Base-by-base conservation (phyloP, 2,797 vertebrate genomes). In the Sebastes steindachneri region DNA sequence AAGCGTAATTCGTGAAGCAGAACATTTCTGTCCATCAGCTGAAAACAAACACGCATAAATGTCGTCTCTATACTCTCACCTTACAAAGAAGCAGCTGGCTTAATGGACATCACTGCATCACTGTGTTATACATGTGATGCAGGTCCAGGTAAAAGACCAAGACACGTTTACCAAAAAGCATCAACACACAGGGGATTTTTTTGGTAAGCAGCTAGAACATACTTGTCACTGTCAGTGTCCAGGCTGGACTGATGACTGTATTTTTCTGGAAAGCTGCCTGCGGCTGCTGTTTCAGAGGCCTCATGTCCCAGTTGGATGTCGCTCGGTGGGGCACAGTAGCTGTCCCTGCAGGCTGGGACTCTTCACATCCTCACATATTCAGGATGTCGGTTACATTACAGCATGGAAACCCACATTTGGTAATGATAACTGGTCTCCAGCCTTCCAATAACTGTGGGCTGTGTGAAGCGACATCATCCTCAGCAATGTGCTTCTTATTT, bases 261-360 rank as follows among this genome's bases (percentile, higher is more conserved):
- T 75, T 48, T 81, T 17, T 33, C 8, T 69, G 53, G 19, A 48
- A 33, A 53, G 25, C 21, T 48, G 83, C 48, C 35, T 21, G 63
- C 23, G 69, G 75, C 73, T 21, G 75, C 51, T 66, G 28, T 68
- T 71, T 80, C 28, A 71, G 57, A 71, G 70, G 15, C 71, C 31
- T 48, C 41, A 3, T 29, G 23, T 66, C 72, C 45, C 57, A 28
- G 73, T 35, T 26, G 70, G 68, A 57, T 73, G 73, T 68, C 62
- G 58, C 58, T 65, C 37, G 28, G 21, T 55, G 73, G 54, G 64
- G 25, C 55, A 74, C 25, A 55, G 58, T 35, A 17, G 71, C 28
- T 70, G 63, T 72, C 62, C 55, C 63, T 45, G 66, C 60, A 71
- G 69, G 55, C 35, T 23, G 33, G 6, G 25, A 25, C 59, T 60